These are phyloP conservation scores for Pandemis cinnamomeana DNA, from an alignment of 2,888 invertebrate species.

Conservation along the genomic window DNA sequence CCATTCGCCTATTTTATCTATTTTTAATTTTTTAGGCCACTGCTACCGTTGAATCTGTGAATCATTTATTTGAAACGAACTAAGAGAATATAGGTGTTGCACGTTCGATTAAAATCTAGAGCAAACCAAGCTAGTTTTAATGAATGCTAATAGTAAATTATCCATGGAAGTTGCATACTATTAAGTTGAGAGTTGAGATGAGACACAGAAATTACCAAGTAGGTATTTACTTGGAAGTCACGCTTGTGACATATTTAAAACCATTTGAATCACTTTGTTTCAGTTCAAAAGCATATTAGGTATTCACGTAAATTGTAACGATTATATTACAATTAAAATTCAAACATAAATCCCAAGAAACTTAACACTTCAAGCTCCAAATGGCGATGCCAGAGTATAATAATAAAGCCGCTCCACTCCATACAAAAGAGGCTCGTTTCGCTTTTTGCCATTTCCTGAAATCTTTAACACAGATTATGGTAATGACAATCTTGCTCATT, in stretches of 20 bases:
- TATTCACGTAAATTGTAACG: neutral
- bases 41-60: slow-evolving; percentile 35
- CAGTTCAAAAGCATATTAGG: neutral
- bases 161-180: neutral
- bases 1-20: slow-evolving; percentile 25
- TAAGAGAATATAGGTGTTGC: slow-evolving; percentile 4
- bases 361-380: slow-evolving; percentile 37
- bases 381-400: slow-evolving; percentile 21
- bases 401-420: slow-evolving; percentile 34
- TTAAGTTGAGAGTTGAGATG: neutral
- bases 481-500: slow-evolving; percentile 21
- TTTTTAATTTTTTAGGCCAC: slow-evolving; percentile 32
- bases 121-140: neutral
- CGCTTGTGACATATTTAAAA: neutral
- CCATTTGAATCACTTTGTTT: neutral
- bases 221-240: neutral
- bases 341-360: slow-evolving; percentile 21
- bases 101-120: neutral
- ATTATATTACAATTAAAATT: slow-evolving; percentile 25
- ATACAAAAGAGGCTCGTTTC: slow-evolving; percentile 28
- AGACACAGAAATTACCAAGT: neutral
- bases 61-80: slow-evolving; percentile 31
- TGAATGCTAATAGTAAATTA: neutral
- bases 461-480: slow-evolving; percentile 15
- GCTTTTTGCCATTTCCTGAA: slow-evolving; percentile 3